Evolutionary conservation across 2,888 invertebrate genomes (phyloP).

Genomic region (Orthosia incerta): DNA sequence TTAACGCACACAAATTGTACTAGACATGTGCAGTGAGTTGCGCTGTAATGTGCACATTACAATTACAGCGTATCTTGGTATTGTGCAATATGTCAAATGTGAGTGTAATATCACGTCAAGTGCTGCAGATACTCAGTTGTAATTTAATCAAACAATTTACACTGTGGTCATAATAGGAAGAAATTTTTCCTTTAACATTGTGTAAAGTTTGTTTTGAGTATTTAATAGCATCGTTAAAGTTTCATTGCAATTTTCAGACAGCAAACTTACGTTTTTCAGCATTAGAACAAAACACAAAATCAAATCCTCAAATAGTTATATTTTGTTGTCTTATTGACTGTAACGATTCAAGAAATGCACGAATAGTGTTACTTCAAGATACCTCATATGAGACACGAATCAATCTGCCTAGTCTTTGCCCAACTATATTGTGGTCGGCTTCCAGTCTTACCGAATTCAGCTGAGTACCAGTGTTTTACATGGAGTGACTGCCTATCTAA

Average conservation of each 20-base stretch:
- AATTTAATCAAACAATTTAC: neutral
- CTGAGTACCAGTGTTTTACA: no score
- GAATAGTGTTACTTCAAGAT: neutral
- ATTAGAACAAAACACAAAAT: neutral
- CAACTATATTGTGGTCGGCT: no score
- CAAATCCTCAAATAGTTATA: neutral
- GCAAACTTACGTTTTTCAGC: neutral
- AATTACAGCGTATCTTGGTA: constrained; percentile 1
- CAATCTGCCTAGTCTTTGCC: no score
- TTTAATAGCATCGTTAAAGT: neutral
- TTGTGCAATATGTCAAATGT: neutral
- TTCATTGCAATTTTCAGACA: neutral
- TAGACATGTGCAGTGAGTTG: neutral
- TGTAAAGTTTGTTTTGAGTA: neutral
- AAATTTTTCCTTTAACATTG: no score
- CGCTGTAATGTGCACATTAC: neutral
- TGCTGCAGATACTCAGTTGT: constrained; percentile 1
- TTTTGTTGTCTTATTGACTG: neutral
- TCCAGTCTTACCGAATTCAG: no score
- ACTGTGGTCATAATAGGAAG: neutral
- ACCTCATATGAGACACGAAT: neutral
- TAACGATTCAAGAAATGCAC: neutral
- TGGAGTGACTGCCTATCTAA: no score
- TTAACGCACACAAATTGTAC: neutral
- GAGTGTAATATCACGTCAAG: constrained; percentile 8